Conservation (phyloP, 2,797 vertebrate genomes). For the Euphonia xanthogaster region DNA sequence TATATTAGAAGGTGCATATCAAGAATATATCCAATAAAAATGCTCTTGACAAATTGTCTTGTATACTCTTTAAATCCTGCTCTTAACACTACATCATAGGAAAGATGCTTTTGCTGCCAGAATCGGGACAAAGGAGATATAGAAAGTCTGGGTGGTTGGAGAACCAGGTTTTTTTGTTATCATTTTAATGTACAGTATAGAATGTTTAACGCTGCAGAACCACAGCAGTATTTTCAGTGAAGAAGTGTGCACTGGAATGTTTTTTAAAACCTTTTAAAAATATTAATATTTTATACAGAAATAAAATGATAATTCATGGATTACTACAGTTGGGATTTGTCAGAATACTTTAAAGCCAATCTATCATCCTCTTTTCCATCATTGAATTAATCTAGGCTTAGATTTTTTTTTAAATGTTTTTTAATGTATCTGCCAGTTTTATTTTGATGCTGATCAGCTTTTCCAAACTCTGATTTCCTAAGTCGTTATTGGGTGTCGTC, state of each 20-base stretch:
- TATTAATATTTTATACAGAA: not conserved
- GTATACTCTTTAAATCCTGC: not conserved
- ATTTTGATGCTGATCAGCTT: not conserved
- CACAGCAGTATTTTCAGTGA: not conserved
- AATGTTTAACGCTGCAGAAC: not conserved
- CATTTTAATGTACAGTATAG: not conserved
- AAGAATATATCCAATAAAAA: not conserved
- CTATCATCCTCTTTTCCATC: not conserved
- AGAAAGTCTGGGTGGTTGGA: not conserved
- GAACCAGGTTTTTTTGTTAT: rapidly evolving
- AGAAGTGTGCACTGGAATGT: not conserved
- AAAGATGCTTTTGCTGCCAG: not conserved
- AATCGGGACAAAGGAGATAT: not conserved
- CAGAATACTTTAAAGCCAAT: not conserved
- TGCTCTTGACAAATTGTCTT: not conserved
- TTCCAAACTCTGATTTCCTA: not conserved
- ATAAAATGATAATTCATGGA: not conserved
- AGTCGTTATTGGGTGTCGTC: not conserved
- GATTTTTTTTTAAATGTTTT: rapidly evolving
- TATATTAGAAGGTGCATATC: not conserved
- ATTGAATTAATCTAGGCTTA: not conserved
- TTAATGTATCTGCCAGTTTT: not conserved
- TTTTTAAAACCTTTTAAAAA: not conserved
- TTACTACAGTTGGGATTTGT: not conserved
- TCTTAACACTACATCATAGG: not conserved